phyloP scores from a whole-genome alignment of 2,797 vertebrate species.

The Tauraco hartlaubi region DNA sequence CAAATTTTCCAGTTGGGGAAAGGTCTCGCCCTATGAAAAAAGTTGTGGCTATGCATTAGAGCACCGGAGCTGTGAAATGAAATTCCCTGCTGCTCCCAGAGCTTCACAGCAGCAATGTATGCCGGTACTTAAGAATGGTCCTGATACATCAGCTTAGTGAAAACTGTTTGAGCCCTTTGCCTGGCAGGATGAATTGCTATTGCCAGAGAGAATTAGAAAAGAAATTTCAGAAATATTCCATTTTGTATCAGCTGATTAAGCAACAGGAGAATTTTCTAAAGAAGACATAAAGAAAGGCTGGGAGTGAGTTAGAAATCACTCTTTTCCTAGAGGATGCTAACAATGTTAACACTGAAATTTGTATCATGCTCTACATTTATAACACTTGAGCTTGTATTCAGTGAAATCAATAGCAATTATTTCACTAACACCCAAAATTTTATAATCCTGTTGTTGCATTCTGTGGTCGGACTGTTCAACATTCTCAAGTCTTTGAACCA shows the following conservation, averaged over 20 bases:
- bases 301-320: background rate
- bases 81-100: background rate
- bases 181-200: background rate
- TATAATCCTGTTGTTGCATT: background rate
- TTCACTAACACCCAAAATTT: background rate
- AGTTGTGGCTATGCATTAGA: background rate
- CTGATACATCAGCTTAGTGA: background rate
- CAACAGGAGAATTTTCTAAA: background rate
- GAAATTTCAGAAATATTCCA: background rate
- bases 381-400: background rate
- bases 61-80: background rate
- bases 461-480: background rate
- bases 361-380: background rate
- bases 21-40: background rate
- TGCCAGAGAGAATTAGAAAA: background rate
- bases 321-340: background rate
- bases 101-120: background rate
- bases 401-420: background rate
- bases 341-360: background rate
- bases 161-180: background rate
- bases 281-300: background rate
- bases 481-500: background rate
- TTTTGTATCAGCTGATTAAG: background rate
- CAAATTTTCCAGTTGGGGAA: background rate
- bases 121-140: background rate